A percentile compares a stretch with the other conserved stretches of the same genome.
phyloP scores from a whole-genome alignment of 64 coral and sea anemone genomes.

The Dendrophyllia cribrosa region DNA sequence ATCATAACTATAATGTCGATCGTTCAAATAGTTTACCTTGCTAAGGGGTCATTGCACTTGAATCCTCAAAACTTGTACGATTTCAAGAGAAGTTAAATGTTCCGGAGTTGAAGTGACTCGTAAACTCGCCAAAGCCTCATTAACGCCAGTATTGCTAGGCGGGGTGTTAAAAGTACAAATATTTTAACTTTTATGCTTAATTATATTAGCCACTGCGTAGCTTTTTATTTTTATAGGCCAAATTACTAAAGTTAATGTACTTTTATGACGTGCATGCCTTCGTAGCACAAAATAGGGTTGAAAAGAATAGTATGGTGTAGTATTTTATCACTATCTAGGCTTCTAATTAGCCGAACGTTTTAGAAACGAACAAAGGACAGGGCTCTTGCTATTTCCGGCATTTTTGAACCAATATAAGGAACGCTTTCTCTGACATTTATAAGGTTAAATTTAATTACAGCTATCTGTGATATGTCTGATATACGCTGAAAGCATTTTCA shows the following conservation, averaged over 20 bases:
- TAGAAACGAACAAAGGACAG: neutral
- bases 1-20: no score
- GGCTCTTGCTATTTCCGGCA: constrained; percentile 7
- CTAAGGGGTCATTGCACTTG: neutral
- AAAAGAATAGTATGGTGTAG: neutral
- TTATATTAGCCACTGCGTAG: constrained; percentile 26
- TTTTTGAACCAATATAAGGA: constrained; percentile 21
- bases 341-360: neutral
- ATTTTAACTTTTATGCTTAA: constrained; percentile 33
- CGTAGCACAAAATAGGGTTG: neutral
- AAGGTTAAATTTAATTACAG: constrained; percentile 18
- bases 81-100: neutral
- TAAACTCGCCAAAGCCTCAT: neutral
- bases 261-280: neutral
- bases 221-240: neutral
- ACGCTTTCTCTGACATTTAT: neutral
- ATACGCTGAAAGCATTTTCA: neutral
- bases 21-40: neutral
- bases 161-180: constrained; percentile 16
- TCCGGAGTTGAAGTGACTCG: constrained; percentile 4
- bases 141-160: neutral
- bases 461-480: constrained; percentile 8
- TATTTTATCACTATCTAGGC: neutral
- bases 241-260: neutral
- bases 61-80: neutral